Conservation (phyloP, 2,797 vertebrate species). For the Brotula barbata region DNA sequence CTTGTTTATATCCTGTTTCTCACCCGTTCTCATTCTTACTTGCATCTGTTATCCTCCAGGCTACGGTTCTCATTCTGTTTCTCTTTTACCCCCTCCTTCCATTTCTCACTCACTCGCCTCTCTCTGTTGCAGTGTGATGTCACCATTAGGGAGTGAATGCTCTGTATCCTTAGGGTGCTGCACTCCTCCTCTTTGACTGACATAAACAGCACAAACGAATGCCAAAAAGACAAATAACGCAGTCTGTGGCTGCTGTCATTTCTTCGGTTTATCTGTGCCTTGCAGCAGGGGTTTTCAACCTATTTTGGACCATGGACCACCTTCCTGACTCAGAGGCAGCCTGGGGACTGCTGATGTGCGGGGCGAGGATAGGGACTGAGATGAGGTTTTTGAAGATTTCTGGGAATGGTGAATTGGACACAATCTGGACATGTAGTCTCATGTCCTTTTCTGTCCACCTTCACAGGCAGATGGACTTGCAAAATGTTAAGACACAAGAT, state of each 20-base stretch:
- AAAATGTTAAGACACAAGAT: too few relatives aligned
- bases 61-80: conserved; percentile 33
- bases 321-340: too few relatives aligned
- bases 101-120: conserved; percentile 12
- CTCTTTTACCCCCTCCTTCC: conserved; percentile 24
- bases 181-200: conserved; percentile 46
- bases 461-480: too few relatives aligned
- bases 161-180: conserved; percentile 58
- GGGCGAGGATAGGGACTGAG: too few relatives aligned
- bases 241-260: conserved; percentile 19
- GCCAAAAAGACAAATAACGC: conserved; percentile 18
- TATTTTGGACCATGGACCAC: too few relatives aligned
- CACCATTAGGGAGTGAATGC: conserved; percentile 68
- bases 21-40: conserved; percentile 2
- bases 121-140: conserved; percentile 65
- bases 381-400: too few relatives aligned
- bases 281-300: conserved; percentile 3
- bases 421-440: too few relatives aligned
- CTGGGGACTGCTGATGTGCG: too few relatives aligned
- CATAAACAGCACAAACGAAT: conserved; percentile 42
- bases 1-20: conserved; percentile 4
- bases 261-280: conserved; percentile 12
- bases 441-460: too few relatives aligned
- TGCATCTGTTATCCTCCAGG: conserved; percentile 35
- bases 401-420: too few relatives aligned